Conservation (phyloP, 2,888 invertebrate genomes). For the Drosophila ochracea region DNA sequence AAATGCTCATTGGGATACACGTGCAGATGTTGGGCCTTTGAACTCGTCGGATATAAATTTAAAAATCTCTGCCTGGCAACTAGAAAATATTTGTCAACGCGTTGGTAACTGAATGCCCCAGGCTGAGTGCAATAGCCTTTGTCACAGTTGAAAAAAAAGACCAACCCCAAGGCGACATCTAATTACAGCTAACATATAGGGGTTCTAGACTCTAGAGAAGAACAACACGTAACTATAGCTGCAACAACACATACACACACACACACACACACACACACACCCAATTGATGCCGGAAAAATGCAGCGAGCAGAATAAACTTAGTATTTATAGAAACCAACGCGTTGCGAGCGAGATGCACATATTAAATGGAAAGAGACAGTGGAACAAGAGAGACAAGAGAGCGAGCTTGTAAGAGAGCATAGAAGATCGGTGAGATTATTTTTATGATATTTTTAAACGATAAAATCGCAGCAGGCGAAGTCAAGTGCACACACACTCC, state of each 20-base stretch:
- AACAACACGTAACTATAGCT: conserved; percentile 67
- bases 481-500: conserved; percentile 69
- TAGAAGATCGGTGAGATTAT: conserved; percentile 43
- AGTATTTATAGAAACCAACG: conserved; percentile 73
- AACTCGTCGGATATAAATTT: conserved; percentile 52
- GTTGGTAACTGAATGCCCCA: conserved; percentile 71
- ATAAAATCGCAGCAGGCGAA: conserved; percentile 72
- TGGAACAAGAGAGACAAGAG: conserved; percentile 16
- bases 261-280: conserved; percentile 9
- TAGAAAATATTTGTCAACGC: conserved; percentile 61
- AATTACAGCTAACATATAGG: conserved; percentile 45
- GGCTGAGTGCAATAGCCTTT: conserved; percentile 71
- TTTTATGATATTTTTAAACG: conserved; percentile 75
- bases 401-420: conserved; percentile 21
- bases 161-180: conserved; percentile 69
- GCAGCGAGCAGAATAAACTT: conserved; percentile 32
- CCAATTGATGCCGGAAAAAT: conserved; percentile 49
- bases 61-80: conserved; percentile 32
- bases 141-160: conserved; percentile 65
- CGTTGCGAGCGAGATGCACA: conserved; percentile 46
- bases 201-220: conserved; percentile 5
- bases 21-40: conserved; percentile 57
- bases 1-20: conserved; percentile 37
- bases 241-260: conserved; percentile 37
- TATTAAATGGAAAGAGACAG: conserved; percentile 25